Percentiles rank a stretch among this genome's conserved stretches.
These are phyloP conservation scores for Hyla sarda DNA, from an alignment of 2,113 vertebrate genomes.

Conservation along the genomic window DNA sequence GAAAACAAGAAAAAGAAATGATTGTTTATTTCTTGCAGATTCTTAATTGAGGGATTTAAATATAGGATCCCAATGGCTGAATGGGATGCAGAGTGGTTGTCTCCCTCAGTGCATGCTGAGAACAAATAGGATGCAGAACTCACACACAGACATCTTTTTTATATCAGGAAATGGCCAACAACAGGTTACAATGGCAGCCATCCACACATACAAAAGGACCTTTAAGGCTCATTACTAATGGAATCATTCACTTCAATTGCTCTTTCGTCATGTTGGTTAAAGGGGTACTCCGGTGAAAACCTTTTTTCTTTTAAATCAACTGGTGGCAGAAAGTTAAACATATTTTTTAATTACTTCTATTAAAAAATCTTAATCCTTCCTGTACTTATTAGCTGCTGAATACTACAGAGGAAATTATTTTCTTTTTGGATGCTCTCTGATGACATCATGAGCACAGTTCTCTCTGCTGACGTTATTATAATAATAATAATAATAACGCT, in stretches of 20 bases:
- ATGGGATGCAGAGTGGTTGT: neutral
- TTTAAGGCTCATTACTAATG: neutral
- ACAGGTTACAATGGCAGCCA: conserved; percentile 20
- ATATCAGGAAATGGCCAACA: conserved; percentile 4
- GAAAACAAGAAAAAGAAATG: conserved; percentile 54
- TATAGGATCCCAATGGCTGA: conserved; percentile 16
- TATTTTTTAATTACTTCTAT: no score
- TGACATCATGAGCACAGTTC: no score
- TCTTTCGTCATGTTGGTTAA: neutral
- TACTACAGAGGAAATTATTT: no score
- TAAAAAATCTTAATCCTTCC: no score
- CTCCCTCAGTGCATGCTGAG: conserved; percentile 19
- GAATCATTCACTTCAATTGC: neutral
- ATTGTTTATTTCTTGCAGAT: conserved; percentile 28
- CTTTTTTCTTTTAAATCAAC: no score
- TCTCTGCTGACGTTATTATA: no score
- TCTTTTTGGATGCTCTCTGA: no score
- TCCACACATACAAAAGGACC: neutral
- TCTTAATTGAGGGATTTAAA: conserved; percentile 22
- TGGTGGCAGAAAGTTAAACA: no score
- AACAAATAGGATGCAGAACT: conserved; percentile 33
- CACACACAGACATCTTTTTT: conserved; percentile 29
- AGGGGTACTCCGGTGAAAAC: no score
- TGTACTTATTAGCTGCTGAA: no score
- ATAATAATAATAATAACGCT: no score